Evolutionary conservation across 2,797 vertebrate species (phyloP).

Genomic region (Petrocephalus schoutedeni): DNA sequence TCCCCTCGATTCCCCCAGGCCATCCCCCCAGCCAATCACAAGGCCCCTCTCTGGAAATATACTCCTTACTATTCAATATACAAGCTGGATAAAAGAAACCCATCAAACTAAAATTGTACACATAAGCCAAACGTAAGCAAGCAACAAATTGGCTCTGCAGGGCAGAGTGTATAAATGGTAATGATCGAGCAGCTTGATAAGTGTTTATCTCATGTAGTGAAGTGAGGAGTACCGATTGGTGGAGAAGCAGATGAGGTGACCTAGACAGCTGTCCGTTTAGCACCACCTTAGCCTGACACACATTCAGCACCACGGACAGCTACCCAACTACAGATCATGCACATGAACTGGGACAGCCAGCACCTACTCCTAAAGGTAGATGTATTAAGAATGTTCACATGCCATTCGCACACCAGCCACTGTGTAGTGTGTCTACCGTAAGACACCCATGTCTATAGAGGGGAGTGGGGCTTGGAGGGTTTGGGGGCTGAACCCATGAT

Average conservation of each 20-base stretch:
- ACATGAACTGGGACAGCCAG: neutral
- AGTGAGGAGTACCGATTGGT: neutral
- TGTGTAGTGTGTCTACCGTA: neutral
- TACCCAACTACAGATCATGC: neutral
- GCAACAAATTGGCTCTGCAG: no score
- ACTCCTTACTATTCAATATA: neutral
- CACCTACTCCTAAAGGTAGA: neutral
- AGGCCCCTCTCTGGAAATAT: neutral
- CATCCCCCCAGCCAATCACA: neutral
- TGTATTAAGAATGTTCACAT: neutral
- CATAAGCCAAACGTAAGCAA: no score
- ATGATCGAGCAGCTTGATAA: neutral
- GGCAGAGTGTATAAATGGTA: no score
- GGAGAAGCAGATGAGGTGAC: neutral
- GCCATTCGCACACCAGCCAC: neutral
- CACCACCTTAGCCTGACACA: neutral
- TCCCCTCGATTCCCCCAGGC: neutral
- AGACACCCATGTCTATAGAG: neutral
- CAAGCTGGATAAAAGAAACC: neutral
- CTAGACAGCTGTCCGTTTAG: neutral
- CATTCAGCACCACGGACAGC: conserved; percentile 7
- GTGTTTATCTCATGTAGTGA: neutral
- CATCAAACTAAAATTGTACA: no score
- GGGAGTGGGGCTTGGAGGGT: neutral
- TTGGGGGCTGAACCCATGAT: neutral